Base-by-base conservation (phyloP, 2,797 vertebrate species). In the Chelidonichthys spinosus region DNA sequence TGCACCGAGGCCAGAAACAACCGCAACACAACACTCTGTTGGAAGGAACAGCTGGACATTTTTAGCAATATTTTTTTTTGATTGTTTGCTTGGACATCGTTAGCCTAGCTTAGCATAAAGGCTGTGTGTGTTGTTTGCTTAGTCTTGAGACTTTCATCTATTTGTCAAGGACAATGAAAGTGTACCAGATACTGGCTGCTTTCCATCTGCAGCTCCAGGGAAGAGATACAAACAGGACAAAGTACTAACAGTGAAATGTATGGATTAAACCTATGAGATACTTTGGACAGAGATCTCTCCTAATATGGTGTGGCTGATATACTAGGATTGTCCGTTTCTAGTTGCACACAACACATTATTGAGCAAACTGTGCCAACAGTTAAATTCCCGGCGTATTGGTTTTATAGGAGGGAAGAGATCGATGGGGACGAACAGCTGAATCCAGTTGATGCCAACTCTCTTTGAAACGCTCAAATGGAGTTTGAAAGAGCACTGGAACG, bases 21-120 rank as follows among this genome's bases (percentile, higher is more conserved):
- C 1, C 11, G 17, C 0, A 2, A 60, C 5, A 32, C 58, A 15
- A 43, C 13, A 43, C 7, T 32, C 25, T 43, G 18, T 60, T 32
- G 32, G 39, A 43, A 43, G 18, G 5, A 58, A 18, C 13, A 18
- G 2, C n/a, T 4, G 6, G 3, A 40, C 2, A 25, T 58, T 39
- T 58, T 39, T 56, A 35, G n/a, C n/a, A 58, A 39, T 13, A 52
- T 1, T 10, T 17, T 11, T 1, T 11, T 11, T 37, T 58, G 37
- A 11, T 18, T 25, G 18, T 6, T 25, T 40, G 63, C 11, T 17
- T 6, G n/a, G 47, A 18, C 10, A 39, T 11, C 7, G 39, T 37
- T 71, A 63, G 33, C 25, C 13, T 49, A 70, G 68, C 44, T 60
- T 60, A 71, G 58, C 32, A 37, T 36, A 36, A 42, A 43, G 18